Evolutionary conservation across 2,797 vertebrate species (phyloP), one percentile per base, ranked within the genome.

Genomic region (Hydrophis major): DNA sequence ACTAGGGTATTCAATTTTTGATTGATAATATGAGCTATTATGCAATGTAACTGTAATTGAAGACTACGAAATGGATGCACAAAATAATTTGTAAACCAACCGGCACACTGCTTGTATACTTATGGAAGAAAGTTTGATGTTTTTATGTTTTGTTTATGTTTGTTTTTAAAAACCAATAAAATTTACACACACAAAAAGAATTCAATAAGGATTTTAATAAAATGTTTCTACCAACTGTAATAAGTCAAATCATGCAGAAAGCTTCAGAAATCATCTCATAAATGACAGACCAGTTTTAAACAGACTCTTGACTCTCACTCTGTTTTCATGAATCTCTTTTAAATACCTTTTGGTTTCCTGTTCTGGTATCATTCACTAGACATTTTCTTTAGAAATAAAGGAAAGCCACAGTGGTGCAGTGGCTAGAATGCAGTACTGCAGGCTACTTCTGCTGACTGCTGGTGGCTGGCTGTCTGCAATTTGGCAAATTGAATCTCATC

Each of bases 211-310:
- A 47, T n/a, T 61, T 12, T 47, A 42, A 47, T 7, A 86, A 61
- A 89, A 88, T 50, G 37, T 28, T 28, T 90, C 14, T 55, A 86
- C n/a, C n/a, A 22, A 50, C n/a, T 63, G 4, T 87, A 63, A 53
- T 11, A 63, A 16, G 14, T 57, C 47, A 69, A 27, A 47, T 20
- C 55, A 94, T 69, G 6, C 61, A 91, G 88, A 92, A 53, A 69
- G n/a, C 22, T 28, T 92, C 32, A 93, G 60, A 69, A 87, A 86
- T 53, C 90, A 95, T 90, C 90, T 94, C 88, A 55, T 22, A 94
- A 22, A 91, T 13, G 32, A 22, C 42, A 93, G n/a, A 56, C 87
- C 66, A 60, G 20, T 87, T 92, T 89, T 47, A 37, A 55, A 50
- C 3, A 89, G 56, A 89, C 6, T 1, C 28, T 4, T n/a, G 32